These are phyloP conservation scores for Mormyrus iriodes DNA, from an alignment of 2,113 vertebrate species.

Conservation along the genomic window DNA sequence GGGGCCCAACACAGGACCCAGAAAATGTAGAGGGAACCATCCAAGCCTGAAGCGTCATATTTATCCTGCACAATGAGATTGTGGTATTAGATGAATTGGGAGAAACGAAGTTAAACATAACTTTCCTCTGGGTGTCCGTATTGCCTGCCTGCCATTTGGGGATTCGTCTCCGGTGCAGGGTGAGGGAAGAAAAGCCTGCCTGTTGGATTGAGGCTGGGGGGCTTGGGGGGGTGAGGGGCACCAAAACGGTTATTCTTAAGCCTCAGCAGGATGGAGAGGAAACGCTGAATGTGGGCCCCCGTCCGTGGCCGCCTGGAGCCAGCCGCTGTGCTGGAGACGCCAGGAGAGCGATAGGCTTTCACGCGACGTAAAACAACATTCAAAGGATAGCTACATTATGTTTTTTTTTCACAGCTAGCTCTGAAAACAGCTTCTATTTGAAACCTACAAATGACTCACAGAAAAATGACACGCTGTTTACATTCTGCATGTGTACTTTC, in stretches of 20 bases:
- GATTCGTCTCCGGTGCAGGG: conserved; percentile 17
- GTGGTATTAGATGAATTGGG: conserved; percentile 59
- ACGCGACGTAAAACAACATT: neutral
- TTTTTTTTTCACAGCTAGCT: conserved; percentile 5
- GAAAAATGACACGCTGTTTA: neutral
- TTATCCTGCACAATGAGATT: conserved; percentile 64
- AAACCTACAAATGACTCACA: neutral
- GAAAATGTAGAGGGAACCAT: conserved; percentile 48
- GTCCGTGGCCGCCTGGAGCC: neutral
- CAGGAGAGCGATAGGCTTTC: neutral
- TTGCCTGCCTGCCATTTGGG: conserved; percentile 40
- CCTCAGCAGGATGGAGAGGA: neutral
- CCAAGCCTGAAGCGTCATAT: conserved; percentile 56
- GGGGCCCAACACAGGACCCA: conserved; percentile 42
- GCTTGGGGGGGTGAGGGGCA: neutral
- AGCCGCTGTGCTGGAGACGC: neutral
- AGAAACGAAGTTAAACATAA: conserved; percentile 46
- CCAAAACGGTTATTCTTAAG: conserved; percentile 2
- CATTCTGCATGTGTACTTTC: neutral
- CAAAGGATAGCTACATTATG: neutral
- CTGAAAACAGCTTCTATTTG: neutral
- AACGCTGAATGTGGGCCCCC: neutral
- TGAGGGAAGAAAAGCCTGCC: conserved; percentile 18
- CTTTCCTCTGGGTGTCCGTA: conserved; percentile 46
- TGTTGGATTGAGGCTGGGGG: conserved; percentile 1